phyloP scores from a whole-genome alignment of 1,140 invertebrate species.

The Ooceraea biroi region DNA sequence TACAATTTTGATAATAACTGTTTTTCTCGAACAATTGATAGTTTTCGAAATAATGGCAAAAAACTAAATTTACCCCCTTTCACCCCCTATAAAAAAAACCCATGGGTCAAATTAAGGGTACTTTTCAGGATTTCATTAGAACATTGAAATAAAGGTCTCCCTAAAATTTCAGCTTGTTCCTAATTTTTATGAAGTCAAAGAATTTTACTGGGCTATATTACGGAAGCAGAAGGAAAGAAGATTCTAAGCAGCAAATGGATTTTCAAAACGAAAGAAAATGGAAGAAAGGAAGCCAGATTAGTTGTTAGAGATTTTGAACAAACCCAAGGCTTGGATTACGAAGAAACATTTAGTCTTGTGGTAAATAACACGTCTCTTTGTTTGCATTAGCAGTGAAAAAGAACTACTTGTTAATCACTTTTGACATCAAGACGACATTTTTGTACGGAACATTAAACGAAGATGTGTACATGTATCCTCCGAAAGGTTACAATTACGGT shows the following conservation, averaged over 20 bases:
- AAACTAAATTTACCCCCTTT: too few relatives aligned
- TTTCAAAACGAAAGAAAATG: conserved; percentile 20
- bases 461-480: neutral
- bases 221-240: conserved; percentile 5
- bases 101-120: too few relatives aligned
- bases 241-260: conserved; percentile 14
- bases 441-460: conserved; percentile 16
- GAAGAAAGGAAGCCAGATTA: conserved; percentile 2
- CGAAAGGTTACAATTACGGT: neutral
- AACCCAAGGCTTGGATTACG: neutral
- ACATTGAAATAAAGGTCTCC: too few relatives aligned
- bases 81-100: too few relatives aligned
- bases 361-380: neutral
- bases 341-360: conserved; percentile 14
- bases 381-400: neutral
- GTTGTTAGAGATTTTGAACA: conserved; percentile 18
- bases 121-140: too few relatives aligned
- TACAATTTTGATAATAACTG: too few relatives aligned
- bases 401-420: neutral
- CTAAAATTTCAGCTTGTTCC: too few relatives aligned
- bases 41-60: too few relatives aligned
- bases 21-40: too few relatives aligned
- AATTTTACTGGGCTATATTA: too few relatives aligned
- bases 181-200: too few relatives aligned
- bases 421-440: conserved; percentile 7